Evolutionary conservation across 53 echinoderm and acorn worm genomes (phyloP).

Genomic region (Patiria pectinifera): DNA sequence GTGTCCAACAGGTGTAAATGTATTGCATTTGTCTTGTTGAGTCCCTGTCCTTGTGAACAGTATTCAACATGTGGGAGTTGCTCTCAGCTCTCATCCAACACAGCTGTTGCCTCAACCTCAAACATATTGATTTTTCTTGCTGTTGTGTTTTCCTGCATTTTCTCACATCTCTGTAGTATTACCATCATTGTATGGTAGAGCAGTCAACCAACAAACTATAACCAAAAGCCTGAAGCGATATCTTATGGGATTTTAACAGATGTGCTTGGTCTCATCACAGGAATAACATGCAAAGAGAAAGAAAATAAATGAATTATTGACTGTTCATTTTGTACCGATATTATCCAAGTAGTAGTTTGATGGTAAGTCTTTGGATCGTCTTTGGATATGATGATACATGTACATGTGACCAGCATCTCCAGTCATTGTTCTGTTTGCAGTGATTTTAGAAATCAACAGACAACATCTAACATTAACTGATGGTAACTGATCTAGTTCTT

Average conservation of each 20-base stretch:
- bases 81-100: constrained; percentile 48
- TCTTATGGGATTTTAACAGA: constrained; percentile 52
- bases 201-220: constrained; percentile 27
- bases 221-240: background rate
- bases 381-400: background rate
- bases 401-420: background rate
- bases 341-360: background rate
- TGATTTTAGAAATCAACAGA: background rate
- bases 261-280: constrained; percentile 21
- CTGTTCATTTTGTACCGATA: constrained; percentile 18
- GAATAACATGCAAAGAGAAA: constrained; percentile 33
- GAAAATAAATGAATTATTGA: constrained; percentile 58
- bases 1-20: constrained; percentile 53
- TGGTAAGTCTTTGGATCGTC: background rate
- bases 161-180: constrained; percentile 35
- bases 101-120: constrained; percentile 66
- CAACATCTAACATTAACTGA: too few species aligned
- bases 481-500: too few species aligned
- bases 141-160: constrained; percentile 54
- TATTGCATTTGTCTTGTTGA: constrained; percentile 10
- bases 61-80: constrained; percentile 46
- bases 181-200: constrained; percentile 20
- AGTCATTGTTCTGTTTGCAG: background rate
- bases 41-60: constrained; percentile 34
- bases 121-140: constrained; percentile 59